phyloP scores from a whole-genome alignment of 2,113 vertebrate genomes.

The Perccottus glenii region DNA sequence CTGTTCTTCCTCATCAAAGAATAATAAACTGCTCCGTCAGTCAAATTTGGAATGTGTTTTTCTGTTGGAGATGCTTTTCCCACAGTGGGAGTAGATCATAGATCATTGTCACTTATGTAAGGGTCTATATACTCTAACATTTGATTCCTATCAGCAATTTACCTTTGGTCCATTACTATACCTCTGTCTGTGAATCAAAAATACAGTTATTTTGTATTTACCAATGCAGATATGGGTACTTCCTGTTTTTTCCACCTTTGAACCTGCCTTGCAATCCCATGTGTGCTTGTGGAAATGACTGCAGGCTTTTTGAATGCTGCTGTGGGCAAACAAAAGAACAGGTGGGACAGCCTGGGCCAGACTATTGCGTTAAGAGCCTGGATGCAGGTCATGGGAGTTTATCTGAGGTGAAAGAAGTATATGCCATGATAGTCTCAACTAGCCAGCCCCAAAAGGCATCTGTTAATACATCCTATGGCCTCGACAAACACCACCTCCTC shows the following conservation, averaged over 20 bases:
- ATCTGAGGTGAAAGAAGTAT: slow-evolving; percentile 39
- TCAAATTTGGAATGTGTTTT: background rate
- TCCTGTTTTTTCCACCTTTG: background rate
- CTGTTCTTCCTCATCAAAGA: too few species aligned
- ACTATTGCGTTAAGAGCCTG: slow-evolving; percentile 40
- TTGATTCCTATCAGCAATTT: too few species aligned
- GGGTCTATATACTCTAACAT: background rate
- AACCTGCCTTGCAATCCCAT: slow-evolving; percentile 17
- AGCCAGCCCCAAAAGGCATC: slow-evolving; percentile 17
- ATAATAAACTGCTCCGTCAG: too few species aligned
- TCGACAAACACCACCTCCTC: slow-evolving; percentile 15
- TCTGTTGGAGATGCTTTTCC: slow-evolving; percentile 6
- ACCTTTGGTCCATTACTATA: too few species aligned
- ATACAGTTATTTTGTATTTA: too few species aligned
- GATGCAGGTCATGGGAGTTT: slow-evolving; percentile 37
- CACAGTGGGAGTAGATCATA: too few species aligned
- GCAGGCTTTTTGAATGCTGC: slow-evolving; percentile 5
- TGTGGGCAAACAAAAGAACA: slow-evolving; percentile 39
- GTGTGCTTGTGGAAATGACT: slow-evolving; percentile 23
- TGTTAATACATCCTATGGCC: slow-evolving; percentile 37
- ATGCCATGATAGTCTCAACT: slow-evolving; percentile 1
- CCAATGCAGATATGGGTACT: too few species aligned
- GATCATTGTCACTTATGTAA: slow-evolving; percentile 14
- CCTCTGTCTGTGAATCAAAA: too few species aligned
- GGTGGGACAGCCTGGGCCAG: slow-evolving; percentile 32